Evolutionary conservation across 2,888 invertebrate species (phyloP).

Genomic region (Ariolimax columbianus): DNA sequence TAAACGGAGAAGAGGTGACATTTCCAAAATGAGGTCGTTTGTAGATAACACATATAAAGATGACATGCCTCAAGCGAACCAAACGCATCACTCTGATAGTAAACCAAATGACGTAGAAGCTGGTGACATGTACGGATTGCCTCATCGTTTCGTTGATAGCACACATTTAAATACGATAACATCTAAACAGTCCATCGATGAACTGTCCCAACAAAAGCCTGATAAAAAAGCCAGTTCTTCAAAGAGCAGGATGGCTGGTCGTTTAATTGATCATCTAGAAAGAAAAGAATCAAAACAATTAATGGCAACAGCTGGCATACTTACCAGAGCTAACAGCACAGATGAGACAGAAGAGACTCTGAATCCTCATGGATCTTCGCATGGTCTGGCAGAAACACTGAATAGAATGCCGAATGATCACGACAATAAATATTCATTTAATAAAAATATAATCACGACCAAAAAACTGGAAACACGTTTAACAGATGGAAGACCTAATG

Average conservation of each 20-base stretch:
- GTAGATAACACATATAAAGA: no score
- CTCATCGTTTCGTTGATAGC: no score
- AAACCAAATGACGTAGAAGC: background rate
- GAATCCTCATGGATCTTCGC: background rate
- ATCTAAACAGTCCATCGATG: background rate
- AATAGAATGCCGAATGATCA: background rate
- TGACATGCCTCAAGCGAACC: background rate
- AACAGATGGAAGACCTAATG: background rate
- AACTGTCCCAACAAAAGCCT: background rate
- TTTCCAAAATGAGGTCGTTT: background rate
- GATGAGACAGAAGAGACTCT: background rate
- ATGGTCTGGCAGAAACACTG: background rate
- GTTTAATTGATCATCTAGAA: constrained; percentile 28
- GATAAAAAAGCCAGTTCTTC: background rate
- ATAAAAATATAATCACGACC: background rate
- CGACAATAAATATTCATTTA: background rate
- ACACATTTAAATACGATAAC: no score
- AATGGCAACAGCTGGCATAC: no score
- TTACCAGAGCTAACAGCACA: no score
- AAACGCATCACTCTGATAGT: background rate
- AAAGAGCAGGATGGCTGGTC: background rate
- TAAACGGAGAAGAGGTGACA: constrained; percentile 18
- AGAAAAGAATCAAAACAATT: background rate
- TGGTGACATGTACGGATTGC: no score
- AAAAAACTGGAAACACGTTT: background rate